Conservation (phyloP, 2,797 vertebrate genomes). For the Anguilla pacifica region DNA sequence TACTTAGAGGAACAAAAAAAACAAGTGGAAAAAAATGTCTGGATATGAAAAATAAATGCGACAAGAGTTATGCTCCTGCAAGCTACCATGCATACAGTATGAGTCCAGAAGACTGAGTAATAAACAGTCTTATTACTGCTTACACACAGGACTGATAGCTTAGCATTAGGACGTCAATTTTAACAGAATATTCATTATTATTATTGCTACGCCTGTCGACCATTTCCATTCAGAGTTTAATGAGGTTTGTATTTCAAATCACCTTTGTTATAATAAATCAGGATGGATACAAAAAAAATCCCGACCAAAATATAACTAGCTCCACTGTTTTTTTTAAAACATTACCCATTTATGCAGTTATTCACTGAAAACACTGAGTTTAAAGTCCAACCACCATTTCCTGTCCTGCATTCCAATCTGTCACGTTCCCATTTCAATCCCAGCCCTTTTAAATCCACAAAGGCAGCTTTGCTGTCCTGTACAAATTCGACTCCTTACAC, state of each 20-base stretch:
- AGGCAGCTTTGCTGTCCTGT: conserved; percentile 11
- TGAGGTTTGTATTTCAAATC: neutral
- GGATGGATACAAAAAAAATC: neutral
- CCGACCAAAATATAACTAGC: neutral
- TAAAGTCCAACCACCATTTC: neutral
- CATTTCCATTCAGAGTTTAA: neutral
- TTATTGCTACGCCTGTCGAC: neutral
- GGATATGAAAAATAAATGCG: neutral
- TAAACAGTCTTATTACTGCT: neutral
- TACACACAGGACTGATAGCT: neutral
- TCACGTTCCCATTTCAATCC: neutral
- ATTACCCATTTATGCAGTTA: too few species aligned
- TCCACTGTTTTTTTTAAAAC: neutral
- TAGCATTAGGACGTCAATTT: neutral
- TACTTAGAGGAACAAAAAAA: neutral
- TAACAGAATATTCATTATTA: neutral
- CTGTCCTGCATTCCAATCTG: neutral
- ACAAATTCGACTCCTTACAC: neutral
- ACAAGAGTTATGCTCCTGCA: neutral
- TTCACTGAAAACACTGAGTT: neutral
- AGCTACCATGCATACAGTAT: neutral
- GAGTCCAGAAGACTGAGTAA: neutral
- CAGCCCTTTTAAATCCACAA: neutral
- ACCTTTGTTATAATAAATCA: neutral
- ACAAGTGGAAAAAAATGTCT: neutral